These are phyloP conservation scores for Eremobia ochroleuca DNA, from an alignment of 2,888 invertebrate genomes.

Conservation along the genomic window DNA sequence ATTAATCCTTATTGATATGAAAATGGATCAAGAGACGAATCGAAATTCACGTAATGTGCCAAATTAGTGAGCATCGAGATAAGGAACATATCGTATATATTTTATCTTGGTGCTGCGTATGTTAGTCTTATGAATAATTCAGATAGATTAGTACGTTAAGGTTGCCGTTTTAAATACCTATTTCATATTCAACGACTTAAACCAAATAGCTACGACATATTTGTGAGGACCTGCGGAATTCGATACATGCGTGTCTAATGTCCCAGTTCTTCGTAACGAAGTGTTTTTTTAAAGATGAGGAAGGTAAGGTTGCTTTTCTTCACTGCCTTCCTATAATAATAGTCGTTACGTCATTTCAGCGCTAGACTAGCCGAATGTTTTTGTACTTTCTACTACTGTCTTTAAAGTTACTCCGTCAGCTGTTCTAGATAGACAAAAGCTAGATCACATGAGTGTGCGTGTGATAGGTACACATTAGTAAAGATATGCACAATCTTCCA, in stretches of 20 bases:
- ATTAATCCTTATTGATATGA: slow-evolving; percentile 77
- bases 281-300: background rate
- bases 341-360: background rate
- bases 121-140: slow-evolving; percentile 54
- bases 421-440: background rate
- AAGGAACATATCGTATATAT: slow-evolving; percentile 41
- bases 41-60: slow-evolving; percentile 57
- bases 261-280: background rate
- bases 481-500: slow-evolving; percentile 1
- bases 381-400: background rate
- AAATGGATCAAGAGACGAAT: slow-evolving; percentile 68
- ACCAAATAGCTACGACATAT: slow-evolving; percentile 3
- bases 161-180: slow-evolving; percentile 36
- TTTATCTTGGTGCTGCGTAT: slow-evolving; percentile 42
- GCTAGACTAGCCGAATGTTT: background rate
- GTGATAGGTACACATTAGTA: background rate
- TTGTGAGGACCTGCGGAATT: background rate
- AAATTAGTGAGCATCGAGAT: slow-evolving; percentile 59
- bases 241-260: background rate
- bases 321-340: too few species aligned
- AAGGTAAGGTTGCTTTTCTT: background rate
- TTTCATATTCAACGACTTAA: slow-evolving; percentile 3
- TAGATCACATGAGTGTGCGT: background rate
- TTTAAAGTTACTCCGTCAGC: background rate
- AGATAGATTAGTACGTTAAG: slow-evolving; percentile 32